Evolutionary conservation across 2,113 vertebrate genomes (phyloP).

Genomic region (Vanacampus margaritifer): DNA sequence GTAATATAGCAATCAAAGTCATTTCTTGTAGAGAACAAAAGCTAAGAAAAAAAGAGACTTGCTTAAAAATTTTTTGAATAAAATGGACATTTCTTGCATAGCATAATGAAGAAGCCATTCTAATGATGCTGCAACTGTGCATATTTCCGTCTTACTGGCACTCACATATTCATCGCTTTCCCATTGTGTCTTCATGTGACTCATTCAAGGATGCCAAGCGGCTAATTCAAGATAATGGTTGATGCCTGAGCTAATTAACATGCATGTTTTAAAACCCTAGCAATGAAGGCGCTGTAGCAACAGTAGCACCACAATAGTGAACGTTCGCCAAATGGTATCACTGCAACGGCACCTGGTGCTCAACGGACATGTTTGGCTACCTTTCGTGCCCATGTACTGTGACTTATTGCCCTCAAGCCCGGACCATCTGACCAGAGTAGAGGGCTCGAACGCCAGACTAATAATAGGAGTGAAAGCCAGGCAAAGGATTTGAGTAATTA

Average conservation of each 20-base stretch:
- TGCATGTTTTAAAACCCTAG: conserved; percentile 48
- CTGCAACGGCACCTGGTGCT: conserved; percentile 73
- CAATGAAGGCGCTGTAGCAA: conserved; percentile 52
- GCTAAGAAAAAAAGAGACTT: conserved; percentile 57
- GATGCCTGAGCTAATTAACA: conserved; percentile 54
- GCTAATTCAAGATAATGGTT: conserved; percentile 49
- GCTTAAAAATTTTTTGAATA: conserved; percentile 11
- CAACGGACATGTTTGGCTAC: conserved; percentile 73
- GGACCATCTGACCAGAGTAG: conserved; percentile 78
- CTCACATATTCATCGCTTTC: conserved; percentile 28
- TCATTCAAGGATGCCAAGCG: conserved; percentile 61
- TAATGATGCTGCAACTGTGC: conserved; percentile 54
- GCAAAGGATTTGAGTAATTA: conserved; percentile 66
- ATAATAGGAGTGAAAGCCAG: conserved; percentile 70
- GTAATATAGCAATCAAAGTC: conserved; percentile 61
- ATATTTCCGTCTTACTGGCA: conserved; percentile 38
- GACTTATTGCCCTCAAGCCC: conserved; percentile 75
- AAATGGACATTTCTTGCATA: conserved; percentile 37
- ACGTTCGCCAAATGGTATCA: conserved; percentile 63
- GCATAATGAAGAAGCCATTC: conserved; percentile 53
- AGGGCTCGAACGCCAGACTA: conserved; percentile 65
- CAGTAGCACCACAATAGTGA: conserved; percentile 60
- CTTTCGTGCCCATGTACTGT: conserved; percentile 76
- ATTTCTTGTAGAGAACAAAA: conserved; percentile 56
- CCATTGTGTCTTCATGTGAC: conserved; percentile 48